Base-by-base conservation (phyloP, 2,888 invertebrate species). In the Gasteruption jaculator region DNA sequence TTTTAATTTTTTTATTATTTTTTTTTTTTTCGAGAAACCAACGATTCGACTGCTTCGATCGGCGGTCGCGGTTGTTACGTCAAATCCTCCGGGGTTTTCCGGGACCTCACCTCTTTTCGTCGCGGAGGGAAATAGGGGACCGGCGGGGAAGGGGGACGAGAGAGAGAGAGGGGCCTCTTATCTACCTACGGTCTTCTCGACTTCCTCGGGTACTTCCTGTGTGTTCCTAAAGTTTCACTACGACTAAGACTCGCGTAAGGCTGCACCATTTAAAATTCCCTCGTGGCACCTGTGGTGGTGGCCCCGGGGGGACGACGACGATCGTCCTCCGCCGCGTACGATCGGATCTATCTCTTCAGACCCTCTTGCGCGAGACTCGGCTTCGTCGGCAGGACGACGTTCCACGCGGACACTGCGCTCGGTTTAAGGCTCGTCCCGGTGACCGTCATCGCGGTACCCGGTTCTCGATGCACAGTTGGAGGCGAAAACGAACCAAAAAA, bases 231-330 rank as follows among this genome's bases (percentile, higher is more conserved):
- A 45, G 53, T 54, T 57, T 60, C 58, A 60, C 65, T 66, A 64
- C 63, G 56, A 45, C 52, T 64, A 60, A 60, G 54, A 44, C 53
- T 55, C 48, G 40, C 49, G 48, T 48, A 49, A 45, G 52, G 50
- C 54, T 65, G 63, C 63, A 65, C 61, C 65, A 65, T 65, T 64
- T 65, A 65, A 65, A 60, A 55, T 56, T 60, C 53, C 57, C 46
- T 43, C 40, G 40, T 41, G 35, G 41, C 45, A 38, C 44, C 44
- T 36, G 33, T 41, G 45, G 31, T n/a, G n/a, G n/a, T n/a, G n/a
- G n/a, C n/a, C n/a, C n/a, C 40, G 40, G 26, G 41, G 31, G 36
- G 41, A 36, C 34, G 19, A 42, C 48, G 32, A 44, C 27, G 38
- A 46, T 35, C 53, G 45, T 49, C 37, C 39, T 45, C 29, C 33